phyloP scores from a whole-genome alignment of 2,113 vertebrate species.

The Notothenia coriiceps region DNA sequence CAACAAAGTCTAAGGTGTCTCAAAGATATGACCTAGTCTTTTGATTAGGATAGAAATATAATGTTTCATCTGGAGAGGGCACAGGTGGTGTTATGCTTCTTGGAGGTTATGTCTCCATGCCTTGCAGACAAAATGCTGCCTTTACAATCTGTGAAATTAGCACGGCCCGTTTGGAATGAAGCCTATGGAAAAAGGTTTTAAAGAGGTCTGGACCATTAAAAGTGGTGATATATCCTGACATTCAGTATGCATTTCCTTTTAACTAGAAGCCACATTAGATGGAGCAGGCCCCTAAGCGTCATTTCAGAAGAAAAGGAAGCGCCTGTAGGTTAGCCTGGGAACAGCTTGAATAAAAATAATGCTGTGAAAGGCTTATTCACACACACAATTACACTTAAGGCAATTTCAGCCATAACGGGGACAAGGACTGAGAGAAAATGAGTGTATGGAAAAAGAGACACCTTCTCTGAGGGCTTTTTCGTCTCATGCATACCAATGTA shows the following conservation, averaged over 20 bases:
- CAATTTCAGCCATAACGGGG: constrained; percentile 69
- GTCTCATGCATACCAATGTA: constrained; percentile 61
- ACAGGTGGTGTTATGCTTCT: constrained; percentile 48
- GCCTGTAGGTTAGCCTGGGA: constrained; percentile 75
- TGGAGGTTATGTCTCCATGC: constrained; percentile 5
- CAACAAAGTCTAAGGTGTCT: constrained; percentile 14
- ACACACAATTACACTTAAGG: constrained; percentile 77
- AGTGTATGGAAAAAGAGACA: constrained; percentile 53
- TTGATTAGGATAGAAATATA: not conserved
- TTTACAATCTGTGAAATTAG: constrained; percentile 67
- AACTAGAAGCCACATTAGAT: constrained; percentile 68
- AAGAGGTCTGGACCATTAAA: constrained; percentile 57
- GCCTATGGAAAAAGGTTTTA: constrained; percentile 50
- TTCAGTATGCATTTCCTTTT: constrained; percentile 69
- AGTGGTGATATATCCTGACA: constrained; percentile 63
- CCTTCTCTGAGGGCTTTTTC: constrained; percentile 31
- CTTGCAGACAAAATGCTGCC: constrained; percentile 41
- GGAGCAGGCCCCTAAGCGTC: constrained; percentile 61
- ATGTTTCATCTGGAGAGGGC: not conserved
- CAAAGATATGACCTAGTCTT: not conserved
- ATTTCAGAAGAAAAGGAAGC: constrained; percentile 68
- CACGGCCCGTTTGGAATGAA: constrained; percentile 45
- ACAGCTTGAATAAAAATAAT: constrained; percentile 78
- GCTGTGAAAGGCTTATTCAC: constrained; percentile 73
- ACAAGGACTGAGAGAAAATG: constrained; percentile 56